A percentile compares a stretch with the other conserved stretches of the same genome.
These are phyloP conservation scores for Crotophaga sulcirostris DNA, from an alignment of 2,113 vertebrate species.

Conservation along the genomic window DNA sequence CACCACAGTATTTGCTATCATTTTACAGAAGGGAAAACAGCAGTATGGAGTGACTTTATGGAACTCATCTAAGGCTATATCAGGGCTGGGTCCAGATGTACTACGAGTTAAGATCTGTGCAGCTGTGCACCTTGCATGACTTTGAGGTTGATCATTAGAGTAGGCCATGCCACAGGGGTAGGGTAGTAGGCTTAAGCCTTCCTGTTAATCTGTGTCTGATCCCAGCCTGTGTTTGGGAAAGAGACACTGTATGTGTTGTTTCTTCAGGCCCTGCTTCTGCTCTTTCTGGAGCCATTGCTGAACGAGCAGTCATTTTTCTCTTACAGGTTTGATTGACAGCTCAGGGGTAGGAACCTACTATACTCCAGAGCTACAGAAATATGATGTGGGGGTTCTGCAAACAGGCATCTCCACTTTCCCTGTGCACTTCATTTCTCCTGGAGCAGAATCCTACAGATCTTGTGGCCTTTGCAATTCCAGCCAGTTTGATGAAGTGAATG, in stretches of 20 bases:
- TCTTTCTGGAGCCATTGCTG: background rate
- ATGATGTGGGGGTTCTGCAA: conserved; percentile 76
- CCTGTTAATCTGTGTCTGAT: background rate
- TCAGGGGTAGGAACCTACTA: conserved; percentile 80
- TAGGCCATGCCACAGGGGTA: background rate
- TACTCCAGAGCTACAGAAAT: conserved; percentile 62
- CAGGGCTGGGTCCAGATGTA: background rate
- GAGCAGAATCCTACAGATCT: conserved; percentile 71
- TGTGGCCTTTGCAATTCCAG: conserved; percentile 79
- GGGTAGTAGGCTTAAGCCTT: background rate
- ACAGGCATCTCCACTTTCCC: conserved; percentile 60
- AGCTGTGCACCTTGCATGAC: background rate
- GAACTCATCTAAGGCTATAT: background rate
- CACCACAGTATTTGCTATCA: background rate
- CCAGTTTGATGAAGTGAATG: conserved; percentile 75
- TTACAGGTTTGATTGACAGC: conserved; percentile 74
- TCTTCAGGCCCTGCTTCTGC: background rate
- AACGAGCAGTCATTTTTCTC: background rate
- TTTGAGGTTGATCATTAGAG: background rate
- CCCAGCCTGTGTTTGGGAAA: background rate
- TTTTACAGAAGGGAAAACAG: background rate
- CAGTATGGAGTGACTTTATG: background rate
- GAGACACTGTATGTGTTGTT: background rate
- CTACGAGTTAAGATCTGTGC: background rate
- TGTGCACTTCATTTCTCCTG: conserved; percentile 78